phyloP scores from a whole-genome alignment of 2,797 vertebrate genomes.

The Saguinus oedipus region DNA sequence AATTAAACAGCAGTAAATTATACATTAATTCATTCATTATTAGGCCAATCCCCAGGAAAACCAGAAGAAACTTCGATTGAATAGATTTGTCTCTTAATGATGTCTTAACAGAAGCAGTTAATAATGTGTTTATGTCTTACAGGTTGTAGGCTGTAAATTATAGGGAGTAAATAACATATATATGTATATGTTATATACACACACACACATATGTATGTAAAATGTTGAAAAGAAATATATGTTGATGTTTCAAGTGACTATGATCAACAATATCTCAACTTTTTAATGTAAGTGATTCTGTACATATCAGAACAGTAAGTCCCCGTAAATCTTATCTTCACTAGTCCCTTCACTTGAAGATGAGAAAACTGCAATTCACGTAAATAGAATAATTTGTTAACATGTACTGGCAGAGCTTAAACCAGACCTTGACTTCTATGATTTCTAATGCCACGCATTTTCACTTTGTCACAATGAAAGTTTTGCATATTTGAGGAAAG shows the following conservation, averaged over 20 bases:
- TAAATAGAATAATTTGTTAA: background rate
- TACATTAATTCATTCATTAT: background rate
- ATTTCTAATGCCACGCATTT: background rate
- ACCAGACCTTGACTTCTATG: background rate
- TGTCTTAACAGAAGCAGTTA: constrained; percentile 45
- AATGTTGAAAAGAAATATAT: constrained; percentile 72
- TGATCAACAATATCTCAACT: constrained; percentile 58
- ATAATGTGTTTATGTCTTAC: background rate
- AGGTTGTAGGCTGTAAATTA: constrained; percentile 64
- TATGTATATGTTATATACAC: no score
- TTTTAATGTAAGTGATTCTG: background rate
- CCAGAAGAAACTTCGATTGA: constrained; percentile 43
- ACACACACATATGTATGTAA: background rate
- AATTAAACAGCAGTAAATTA: background rate
- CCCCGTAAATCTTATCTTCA: background rate
- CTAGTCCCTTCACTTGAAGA: background rate
- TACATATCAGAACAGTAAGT: background rate
- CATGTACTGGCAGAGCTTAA: background rate
- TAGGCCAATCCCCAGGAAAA: accelerated
- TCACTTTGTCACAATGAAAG: constrained; percentile 40
- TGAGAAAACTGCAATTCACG: background rate
- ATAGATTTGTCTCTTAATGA: constrained; percentile 31
- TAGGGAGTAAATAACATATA: background rate
- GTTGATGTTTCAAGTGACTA: constrained; percentile 70
- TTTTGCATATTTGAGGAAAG: constrained; percentile 60